These are phyloP conservation scores for Halichoerus grypus DNA, from an alignment of 2,113 vertebrate species.

Conservation along the genomic window DNA sequence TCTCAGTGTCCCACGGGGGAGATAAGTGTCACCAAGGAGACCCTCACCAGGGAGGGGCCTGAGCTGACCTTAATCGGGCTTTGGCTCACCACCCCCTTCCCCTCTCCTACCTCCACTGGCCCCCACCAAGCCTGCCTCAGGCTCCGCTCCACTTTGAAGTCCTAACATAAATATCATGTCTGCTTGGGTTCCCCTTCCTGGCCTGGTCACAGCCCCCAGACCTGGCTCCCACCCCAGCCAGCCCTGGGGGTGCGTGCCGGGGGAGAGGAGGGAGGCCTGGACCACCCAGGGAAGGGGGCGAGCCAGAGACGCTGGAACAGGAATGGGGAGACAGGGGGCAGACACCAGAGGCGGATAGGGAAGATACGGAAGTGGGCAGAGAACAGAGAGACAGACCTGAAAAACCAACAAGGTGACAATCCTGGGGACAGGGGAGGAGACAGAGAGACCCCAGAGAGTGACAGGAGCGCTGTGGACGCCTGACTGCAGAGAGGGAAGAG, in stretches of 20 bases:
- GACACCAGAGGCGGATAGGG: neutral
- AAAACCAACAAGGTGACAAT: neutral
- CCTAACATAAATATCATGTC: constrained; percentile 83
- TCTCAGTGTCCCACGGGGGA: constrained; percentile 62
- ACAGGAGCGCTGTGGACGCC: neutral
- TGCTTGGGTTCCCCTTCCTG: constrained; percentile 72
- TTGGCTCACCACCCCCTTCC: neutral
- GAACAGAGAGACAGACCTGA: neutral
- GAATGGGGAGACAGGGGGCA: neutral
- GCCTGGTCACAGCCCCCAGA: constrained; percentile 76
- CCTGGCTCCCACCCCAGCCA: constrained; percentile 74
- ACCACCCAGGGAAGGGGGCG: constrained; percentile 71
- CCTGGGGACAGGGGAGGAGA: neutral
- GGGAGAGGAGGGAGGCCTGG: constrained; percentile 1
- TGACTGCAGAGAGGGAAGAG: neutral
- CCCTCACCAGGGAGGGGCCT: constrained; percentile 64
- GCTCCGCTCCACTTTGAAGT: constrained; percentile 79
- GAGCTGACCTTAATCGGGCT: constrained; percentile 39
- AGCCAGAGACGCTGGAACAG: neutral
- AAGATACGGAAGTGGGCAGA: neutral
- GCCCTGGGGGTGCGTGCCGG: neutral
- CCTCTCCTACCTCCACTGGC: neutral
- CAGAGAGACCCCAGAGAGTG: neutral
- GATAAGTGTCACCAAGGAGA: constrained; percentile 73
- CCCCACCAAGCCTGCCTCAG: neutral